phyloP scores from a whole-genome alignment of 1,140 invertebrate species.

The Bombus turneri region DNA sequence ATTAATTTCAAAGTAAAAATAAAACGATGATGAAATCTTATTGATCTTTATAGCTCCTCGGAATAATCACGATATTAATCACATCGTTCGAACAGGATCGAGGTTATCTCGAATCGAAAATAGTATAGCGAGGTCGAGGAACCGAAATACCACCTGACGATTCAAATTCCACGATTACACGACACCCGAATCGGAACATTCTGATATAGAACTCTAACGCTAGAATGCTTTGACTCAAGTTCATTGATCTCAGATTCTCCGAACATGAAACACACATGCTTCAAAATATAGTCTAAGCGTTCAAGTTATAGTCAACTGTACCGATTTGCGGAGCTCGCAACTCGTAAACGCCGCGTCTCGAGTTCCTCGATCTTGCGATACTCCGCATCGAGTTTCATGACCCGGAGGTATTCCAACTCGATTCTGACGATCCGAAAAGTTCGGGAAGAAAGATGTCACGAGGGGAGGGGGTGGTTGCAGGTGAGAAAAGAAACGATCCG shows the following conservation, averaged over 20 bases:
- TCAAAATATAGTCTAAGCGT: too few species aligned
- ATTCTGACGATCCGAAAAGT: background rate
- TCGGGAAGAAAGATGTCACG: background rate
- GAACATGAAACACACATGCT: too few species aligned
- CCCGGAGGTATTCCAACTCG: background rate
- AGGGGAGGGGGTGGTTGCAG: background rate
- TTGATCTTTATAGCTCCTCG: too few species aligned
- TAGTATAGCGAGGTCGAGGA: background rate
- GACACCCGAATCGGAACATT: too few species aligned
- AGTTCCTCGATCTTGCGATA: background rate
- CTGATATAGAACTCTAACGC: too few species aligned
- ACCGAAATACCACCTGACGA: background rate
- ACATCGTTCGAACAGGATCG: too few species aligned
- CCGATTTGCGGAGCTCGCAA: background rate
- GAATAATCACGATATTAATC: too few species aligned
- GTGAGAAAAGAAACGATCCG: slow-evolving; percentile 59
- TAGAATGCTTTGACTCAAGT: too few species aligned
- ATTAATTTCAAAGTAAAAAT: background rate
- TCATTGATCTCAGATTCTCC: too few species aligned
- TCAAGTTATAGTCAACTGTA: background rate
- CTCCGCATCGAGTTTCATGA: background rate
- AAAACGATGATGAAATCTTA: background rate
- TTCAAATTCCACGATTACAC: background rate
- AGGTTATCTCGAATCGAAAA: background rate
- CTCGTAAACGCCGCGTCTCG: background rate